phyloP scores from a whole-genome alignment of 2,797 vertebrate species.

The Pangasius djambal region DNA sequence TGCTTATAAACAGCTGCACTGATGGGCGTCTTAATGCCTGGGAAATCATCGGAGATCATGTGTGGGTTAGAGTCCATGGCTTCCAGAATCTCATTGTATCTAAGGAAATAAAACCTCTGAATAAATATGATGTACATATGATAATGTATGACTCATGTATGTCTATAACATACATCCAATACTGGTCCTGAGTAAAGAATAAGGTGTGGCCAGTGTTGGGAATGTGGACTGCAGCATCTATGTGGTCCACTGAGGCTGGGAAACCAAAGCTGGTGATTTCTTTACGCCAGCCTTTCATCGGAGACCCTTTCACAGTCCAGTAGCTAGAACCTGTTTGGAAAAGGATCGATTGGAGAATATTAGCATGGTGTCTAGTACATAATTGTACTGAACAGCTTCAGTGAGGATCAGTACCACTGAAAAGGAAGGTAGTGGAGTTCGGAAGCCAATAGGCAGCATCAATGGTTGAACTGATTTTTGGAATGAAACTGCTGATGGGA shows the following conservation, averaged over 20 bases:
- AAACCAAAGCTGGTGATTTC: conserved; percentile 75
- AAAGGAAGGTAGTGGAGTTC: conserved; percentile 74
- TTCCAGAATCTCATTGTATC: conserved; percentile 78
- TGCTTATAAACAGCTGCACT: conserved; percentile 73
- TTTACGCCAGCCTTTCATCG: conserved; percentile 68
- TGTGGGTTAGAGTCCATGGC: conserved; percentile 67
- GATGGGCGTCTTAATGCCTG: conserved; percentile 71
- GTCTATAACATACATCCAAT: conserved; percentile 74
- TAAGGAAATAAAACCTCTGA: conserved; percentile 53
- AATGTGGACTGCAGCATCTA: conserved; percentile 77
- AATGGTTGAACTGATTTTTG: conserved; percentile 72
- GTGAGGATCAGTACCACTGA: conserved; percentile 69
- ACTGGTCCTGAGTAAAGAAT: conserved; percentile 76
- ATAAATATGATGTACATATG: conserved; percentile 41
- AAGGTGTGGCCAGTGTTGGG: conserved; percentile 74
- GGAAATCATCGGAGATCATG: conserved; percentile 73
- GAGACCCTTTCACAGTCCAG: conserved; percentile 76
- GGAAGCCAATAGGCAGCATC: conserved; percentile 78
- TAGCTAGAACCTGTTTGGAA: conserved; percentile 69
- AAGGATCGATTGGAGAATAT: not conserved
- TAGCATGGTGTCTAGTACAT: not conserved
- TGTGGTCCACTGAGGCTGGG: conserved; percentile 71
- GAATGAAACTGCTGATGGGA: conserved; percentile 77
- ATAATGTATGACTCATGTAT: not conserved
- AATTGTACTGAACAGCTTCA: not conserved